A percentile compares a stretch with the other conserved stretches of the same genome.
Evolutionary conservation across 1,140 invertebrate genomes (phyloP).

Genomic region (Eupeodes corollae): DNA sequence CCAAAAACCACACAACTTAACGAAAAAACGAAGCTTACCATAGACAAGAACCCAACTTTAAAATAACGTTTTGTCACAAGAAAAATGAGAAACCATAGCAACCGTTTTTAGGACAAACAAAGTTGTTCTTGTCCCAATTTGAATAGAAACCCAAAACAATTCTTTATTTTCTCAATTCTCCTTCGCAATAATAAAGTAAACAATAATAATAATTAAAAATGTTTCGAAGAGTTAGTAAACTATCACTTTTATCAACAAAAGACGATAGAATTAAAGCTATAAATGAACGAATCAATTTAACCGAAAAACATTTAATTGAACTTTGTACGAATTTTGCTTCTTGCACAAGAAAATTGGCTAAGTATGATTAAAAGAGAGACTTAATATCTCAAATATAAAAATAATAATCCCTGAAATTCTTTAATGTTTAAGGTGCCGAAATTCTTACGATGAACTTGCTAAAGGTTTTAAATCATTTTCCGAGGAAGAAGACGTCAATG

Average conservation of each 20-base stretch:
- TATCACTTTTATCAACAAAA: constrained; percentile 26
- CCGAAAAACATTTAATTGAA: constrained; percentile 57
- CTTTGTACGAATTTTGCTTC: constrained; percentile 53
- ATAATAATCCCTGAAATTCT: neutral
- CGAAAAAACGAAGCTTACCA: too few species aligned
- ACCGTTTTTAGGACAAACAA: too few species aligned
- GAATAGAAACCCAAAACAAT: too few species aligned
- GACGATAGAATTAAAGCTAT: constrained; percentile 43
- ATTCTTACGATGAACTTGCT: constrained; percentile 56
- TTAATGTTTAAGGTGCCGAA: constrained; percentile 43
- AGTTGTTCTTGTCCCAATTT: too few species aligned
- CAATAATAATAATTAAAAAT: constrained; percentile 11
- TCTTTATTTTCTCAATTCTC: too few species aligned
- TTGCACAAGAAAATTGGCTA: constrained; percentile 56
- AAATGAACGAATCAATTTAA: constrained; percentile 53
- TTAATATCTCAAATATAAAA: neutral
- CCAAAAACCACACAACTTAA: too few species aligned
- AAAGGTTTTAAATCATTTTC: constrained; percentile 53
- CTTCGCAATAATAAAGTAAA: neutral
- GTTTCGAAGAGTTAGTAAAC: constrained; percentile 29
- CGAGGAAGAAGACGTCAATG: constrained; percentile 56
- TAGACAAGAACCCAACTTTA: too few species aligned
- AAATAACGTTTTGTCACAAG: too few species aligned
- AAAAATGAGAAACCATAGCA: too few species aligned
- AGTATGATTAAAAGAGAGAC: constrained; percentile 37